Base-by-base conservation (phyloP, 2,113 vertebrate species). In the Cynopterus brachyotis region DNA sequence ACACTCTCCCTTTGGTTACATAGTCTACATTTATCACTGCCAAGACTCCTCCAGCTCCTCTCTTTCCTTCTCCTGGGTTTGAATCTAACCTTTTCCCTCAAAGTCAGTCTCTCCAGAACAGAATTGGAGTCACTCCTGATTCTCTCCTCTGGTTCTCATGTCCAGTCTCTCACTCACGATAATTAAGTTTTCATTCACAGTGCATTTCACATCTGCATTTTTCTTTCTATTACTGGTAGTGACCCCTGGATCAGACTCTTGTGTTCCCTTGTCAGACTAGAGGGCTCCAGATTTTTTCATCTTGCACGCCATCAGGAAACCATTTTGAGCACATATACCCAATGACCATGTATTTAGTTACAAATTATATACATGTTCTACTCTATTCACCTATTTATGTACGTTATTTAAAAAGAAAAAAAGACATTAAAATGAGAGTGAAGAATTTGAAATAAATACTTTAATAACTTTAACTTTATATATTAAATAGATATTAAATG, bases 361-460 rank as follows among this genome's bases (percentile, higher is more conserved):
- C 5, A 62, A 55, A 60, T 69, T 62, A 86, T 47, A 42, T 53
- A 59, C 9, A 22, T 75, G 22, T 28, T 79, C 50, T 84, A 37
- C n/a, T 85, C 57, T 70, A 37, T 53, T 45, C 47, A 59, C 67
- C 28, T 89, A 84, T 83, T 75, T 76, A 55, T 40, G 13, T 69
- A 64, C 17, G 57, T 75, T 73, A 73, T 75, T 85, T 40, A 20
- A 59, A 62, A 82, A 88, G 76, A 87, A 59, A 81, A 79, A n/a
- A 6, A 72, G 37, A 32, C 24, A 45, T 15, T 55, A 37, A 94
- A 78, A 79, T 45, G 64, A 92, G 81, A 37, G 6, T 87, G 67
- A 70, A 70, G 47, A 88, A 91, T 79, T 64, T 67, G 8, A 94
- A 90, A 70, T 60, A 85, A 70, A 70, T 57, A 85, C 79, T 73